A percentile compares a stretch with the other conserved stretches of the same genome.
These are phyloP conservation scores for Sparus aurata DNA, from an alignment of 2,797 vertebrate genomes.

Conservation along the genomic window DNA sequence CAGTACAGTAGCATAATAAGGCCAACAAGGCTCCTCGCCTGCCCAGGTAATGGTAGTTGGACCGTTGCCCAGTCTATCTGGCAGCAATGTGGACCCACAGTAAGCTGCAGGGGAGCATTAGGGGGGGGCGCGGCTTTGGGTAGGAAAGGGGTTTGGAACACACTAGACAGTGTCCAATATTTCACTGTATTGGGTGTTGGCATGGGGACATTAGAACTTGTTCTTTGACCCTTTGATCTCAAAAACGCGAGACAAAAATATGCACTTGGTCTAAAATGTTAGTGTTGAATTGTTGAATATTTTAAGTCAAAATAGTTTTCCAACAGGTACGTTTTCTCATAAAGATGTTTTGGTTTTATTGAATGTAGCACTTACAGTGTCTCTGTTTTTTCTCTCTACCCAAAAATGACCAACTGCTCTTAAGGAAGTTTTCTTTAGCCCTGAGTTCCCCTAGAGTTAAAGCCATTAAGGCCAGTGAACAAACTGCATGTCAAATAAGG, in stretches of 20 bases:
- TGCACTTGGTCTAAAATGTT: slow-evolving; percentile 13
- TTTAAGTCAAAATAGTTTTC: not conserved
- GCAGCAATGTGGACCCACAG: slow-evolving; percentile 57
- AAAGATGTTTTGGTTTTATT: slow-evolving; percentile 6
- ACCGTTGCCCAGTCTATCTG: slow-evolving; percentile 70
- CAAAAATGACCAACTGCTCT: slow-evolving; percentile 29
- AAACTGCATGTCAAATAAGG: slow-evolving; percentile 49
- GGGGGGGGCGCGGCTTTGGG: slow-evolving; percentile 8
- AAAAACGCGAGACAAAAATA: not conserved
- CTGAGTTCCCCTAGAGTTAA: slow-evolving; percentile 29
- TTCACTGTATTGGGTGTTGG: slow-evolving; percentile 37
- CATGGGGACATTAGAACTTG: slow-evolving; percentile 23
- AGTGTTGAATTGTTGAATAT: not conserved
- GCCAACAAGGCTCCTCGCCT: slow-evolving; percentile 63
- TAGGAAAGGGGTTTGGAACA: slow-evolving; percentile 30
- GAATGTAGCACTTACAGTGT: slow-evolving; percentile 22
- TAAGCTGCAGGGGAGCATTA: slow-evolving; percentile 35
- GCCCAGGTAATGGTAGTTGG: slow-evolving; percentile 75
- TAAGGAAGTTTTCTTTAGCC: not conserved
- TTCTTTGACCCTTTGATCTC: slow-evolving; percentile 24
- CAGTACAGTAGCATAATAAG: slow-evolving; percentile 74
- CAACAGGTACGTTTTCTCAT: not conserved
- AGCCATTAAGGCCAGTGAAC: slow-evolving; percentile 49
- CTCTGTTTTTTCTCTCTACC: not conserved
- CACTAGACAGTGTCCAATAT: slow-evolving; percentile 37